A percentile compares a stretch with the other conserved stretches of the same genome.
phyloP scores from a whole-genome alignment of 2,888 invertebrate genomes.

The Idaea aversata region DNA sequence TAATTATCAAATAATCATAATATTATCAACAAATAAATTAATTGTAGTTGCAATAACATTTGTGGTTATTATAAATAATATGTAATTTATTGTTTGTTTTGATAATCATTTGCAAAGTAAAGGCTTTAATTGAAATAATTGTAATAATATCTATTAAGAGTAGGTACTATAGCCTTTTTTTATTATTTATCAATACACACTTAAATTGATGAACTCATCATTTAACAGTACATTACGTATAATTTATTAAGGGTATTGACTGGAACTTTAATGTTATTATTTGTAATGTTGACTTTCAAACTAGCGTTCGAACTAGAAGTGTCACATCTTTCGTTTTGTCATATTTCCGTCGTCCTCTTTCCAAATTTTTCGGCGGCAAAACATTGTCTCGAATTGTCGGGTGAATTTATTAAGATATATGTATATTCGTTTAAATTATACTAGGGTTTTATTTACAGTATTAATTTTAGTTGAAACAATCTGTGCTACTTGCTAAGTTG shows the following conservation, averaged over 20 bases:
- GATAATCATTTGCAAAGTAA: not conserved
- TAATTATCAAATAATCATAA: not conserved
- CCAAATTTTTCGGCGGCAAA: not conserved
- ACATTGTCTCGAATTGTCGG: not conserved
- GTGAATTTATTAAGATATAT: not conserved
- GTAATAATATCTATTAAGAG: not conserved
- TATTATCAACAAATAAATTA: not conserved
- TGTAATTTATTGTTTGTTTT: not conserved
- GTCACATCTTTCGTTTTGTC: not conserved
- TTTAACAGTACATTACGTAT: not conserved
- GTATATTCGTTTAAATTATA: not conserved
- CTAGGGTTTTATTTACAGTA: not conserved
- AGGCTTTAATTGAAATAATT: not conserved
- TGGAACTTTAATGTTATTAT: constrained; percentile 14
- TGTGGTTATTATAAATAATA: not conserved
- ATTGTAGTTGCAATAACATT: not conserved
- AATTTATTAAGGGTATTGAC: constrained; percentile 6
- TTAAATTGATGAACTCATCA: not conserved
- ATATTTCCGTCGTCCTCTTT: not conserved
- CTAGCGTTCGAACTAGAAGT: not conserved
- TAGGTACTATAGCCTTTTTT: not conserved
- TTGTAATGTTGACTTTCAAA: constrained; percentile 5
- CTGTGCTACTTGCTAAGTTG: not conserved
- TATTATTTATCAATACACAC: not conserved
- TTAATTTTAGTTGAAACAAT: not conserved